Evolutionary conservation across 1,140 invertebrate genomes (phyloP).

Genomic region (Dinoponera quadriceps): DNA sequence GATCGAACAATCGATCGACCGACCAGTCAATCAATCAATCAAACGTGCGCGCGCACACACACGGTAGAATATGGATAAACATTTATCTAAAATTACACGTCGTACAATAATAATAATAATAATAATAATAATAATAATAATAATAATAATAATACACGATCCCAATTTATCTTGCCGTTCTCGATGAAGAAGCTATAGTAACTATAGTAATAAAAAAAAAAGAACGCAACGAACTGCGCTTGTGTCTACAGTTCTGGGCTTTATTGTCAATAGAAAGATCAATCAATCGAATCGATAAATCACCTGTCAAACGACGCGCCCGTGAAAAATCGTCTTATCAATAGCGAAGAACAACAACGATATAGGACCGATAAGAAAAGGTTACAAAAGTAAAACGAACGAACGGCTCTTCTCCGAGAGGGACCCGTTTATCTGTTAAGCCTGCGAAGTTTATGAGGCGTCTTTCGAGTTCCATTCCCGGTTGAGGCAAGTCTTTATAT

Average conservation of each 20-base stretch:
- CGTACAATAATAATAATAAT: too few relatives aligned
- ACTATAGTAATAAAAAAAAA: slow-evolving; percentile 33
- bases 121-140: too few relatives aligned
- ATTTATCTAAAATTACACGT: slow-evolving; percentile 50
- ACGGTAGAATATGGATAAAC: slow-evolving; percentile 8
- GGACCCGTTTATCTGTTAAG: not conserved
- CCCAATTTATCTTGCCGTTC: slow-evolving; percentile 4
- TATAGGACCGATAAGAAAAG: slow-evolving; percentile 23
- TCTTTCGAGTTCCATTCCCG: not conserved
- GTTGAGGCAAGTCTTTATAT: not conserved
- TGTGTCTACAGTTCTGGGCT: slow-evolving; percentile 1
- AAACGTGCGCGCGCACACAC: not conserved
- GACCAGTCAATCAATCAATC: slow-evolving; percentile 24
- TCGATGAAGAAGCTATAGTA: slow-evolving; percentile 34
- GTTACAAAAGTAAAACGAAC: slow-evolving; percentile 22
- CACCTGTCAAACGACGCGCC: not conserved
- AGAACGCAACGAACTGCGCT: not conserved
- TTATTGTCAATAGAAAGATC: slow-evolving; percentile 57
- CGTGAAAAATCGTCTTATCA: not conserved
- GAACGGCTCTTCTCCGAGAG: slow-evolving; percentile 37
- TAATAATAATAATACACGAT: not conserved
- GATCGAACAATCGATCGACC: slow-evolving; percentile 13
- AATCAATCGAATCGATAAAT: slow-evolving; percentile 35
- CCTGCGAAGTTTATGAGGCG: too few relatives aligned
- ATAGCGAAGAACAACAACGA: slow-evolving; percentile 13